Conservation (phyloP, 1,140 invertebrate species). For the Dreissena polymorpha region DNA sequence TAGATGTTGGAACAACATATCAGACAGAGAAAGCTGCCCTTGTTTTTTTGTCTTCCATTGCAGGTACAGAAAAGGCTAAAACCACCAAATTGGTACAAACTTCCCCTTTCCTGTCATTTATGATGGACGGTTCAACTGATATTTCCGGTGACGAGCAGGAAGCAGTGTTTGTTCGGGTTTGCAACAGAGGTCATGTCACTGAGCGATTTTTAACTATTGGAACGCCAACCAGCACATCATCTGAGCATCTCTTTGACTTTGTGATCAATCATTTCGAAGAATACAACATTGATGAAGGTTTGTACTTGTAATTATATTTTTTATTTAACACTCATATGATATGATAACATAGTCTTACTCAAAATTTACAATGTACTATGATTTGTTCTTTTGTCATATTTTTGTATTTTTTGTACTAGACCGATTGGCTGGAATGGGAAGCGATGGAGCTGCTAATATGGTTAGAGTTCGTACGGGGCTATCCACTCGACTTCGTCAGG, state of each 20-base stretch:
- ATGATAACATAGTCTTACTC: neutral
- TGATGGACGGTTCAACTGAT: slow-evolving; percentile 57
- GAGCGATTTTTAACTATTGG: slow-evolving; percentile 49
- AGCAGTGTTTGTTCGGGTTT: slow-evolving; percentile 30
- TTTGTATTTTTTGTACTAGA: slow-evolving; percentile 6
- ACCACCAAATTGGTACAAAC: neutral
- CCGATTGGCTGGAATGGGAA: slow-evolving; percentile 40
- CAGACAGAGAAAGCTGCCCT: slow-evolving; percentile 24
- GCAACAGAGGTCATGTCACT: slow-evolving; percentile 9
- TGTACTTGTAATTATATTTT: slow-evolving; percentile 2
- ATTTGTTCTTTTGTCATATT: neutral
- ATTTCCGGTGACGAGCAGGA: slow-evolving; percentile 55
- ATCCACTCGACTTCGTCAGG: slow-evolving; percentile 16
- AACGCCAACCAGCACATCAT: slow-evolving; percentile 31
- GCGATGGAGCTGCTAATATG: slow-evolving; percentile 57
- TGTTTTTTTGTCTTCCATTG: slow-evolving; percentile 1
- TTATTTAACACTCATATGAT: neutral
- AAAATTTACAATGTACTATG: neutral
- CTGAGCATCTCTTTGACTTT: slow-evolving; percentile 31
- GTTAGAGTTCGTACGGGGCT: slow-evolving; percentile 18
- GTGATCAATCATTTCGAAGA: slow-evolving; percentile 11
- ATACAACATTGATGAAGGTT: slow-evolving; percentile 31
- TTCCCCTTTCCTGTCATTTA: slow-evolving; percentile 33
- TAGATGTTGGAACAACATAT: slow-evolving; percentile 34
- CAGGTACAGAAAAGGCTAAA: slow-evolving; percentile 14